These are phyloP conservation scores for Epicauta chinensis DNA, from an alignment of 1,140 invertebrate genomes.

Conservation along the genomic window DNA sequence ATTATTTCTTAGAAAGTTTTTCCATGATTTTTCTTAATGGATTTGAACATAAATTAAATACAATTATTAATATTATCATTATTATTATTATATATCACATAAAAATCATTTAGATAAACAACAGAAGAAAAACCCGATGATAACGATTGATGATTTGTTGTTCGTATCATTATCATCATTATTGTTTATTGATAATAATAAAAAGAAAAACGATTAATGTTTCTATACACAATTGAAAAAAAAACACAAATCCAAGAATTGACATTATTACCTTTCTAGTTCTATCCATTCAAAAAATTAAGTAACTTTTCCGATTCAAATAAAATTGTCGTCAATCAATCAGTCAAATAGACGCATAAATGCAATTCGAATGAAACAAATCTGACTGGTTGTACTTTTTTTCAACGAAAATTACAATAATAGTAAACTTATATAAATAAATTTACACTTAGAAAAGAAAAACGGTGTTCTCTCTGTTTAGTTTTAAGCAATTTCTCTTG, in stretches of 20 bases:
- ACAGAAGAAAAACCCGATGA: conserved; percentile 22
- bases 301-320: conserved; percentile 8
- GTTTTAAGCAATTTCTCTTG: conserved; percentile 8
- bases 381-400: conserved; percentile 2
- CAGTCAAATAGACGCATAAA: conserved; percentile 1
- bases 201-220: conserved; percentile 8
- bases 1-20: no score
- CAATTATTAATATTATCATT: conserved; percentile 21
- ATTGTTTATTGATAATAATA: conserved; percentile 15
- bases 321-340: conserved; percentile 3
- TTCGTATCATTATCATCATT: no score
- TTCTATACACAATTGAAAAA: conserved; percentile 1
- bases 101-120: conserved; percentile 26
- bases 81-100: conserved; percentile 26
- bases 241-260: conserved; percentile 5
- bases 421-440: conserved; percentile 11
- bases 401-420: conserved; percentile 4
- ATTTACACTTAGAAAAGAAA: not conserved
- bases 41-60: conserved; percentile 22
- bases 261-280: conserved; percentile 9
- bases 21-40: no score
- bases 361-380: not conserved
- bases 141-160: conserved; percentile 18
- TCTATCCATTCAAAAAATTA: conserved; percentile 4
- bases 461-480: conserved; percentile 1